A percentile compares a stretch with the other conserved stretches of the same genome.
phyloP scores from a whole-genome alignment of 2,888 invertebrate genomes.

The Apodemia duryi region DNA sequence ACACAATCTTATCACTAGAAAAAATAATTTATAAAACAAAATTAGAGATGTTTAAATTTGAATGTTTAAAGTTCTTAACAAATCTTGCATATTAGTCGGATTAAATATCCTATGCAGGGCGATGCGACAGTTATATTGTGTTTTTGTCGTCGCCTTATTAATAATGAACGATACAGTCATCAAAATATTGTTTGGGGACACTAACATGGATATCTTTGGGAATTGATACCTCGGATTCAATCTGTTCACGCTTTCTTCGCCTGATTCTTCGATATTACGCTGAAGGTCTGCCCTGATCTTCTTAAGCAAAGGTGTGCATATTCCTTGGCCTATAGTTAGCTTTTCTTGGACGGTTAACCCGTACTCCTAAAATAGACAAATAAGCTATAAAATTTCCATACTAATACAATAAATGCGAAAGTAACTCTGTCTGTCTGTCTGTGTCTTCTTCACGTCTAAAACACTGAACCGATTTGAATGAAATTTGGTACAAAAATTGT shows the following conservation, averaged over 20 bases:
- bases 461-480: too few relatives aligned
- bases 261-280: conserved; percentile 93
- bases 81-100: conserved; percentile 5
- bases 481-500: too few relatives aligned
- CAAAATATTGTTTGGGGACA: conserved; percentile 16
- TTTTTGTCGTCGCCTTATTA: conserved; percentile 13
- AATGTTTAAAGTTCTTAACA: neutral
- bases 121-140: conserved; percentile 7
- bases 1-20: neutral
- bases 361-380: conserved; percentile 87
- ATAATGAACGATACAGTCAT: conserved; percentile 12
- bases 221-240: conserved; percentile 90
- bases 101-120: neutral
- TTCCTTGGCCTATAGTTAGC: conserved; percentile 96
- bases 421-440: too few relatives aligned
- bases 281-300: conserved; percentile 97
- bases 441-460: too few relatives aligned
- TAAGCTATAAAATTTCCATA: neutral
- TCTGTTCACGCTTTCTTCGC: conserved; percentile 96
- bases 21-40: neutral
- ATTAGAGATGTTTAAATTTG: neutral
- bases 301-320: conserved; percentile 96
- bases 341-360: conserved; percentile 97
- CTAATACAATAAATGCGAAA: too few relatives aligned
- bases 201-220: conserved; percentile 12